Evolutionary conservation across 2,888 invertebrate genomes (phyloP).

Genomic region (Eugnorisma glareosa): DNA sequence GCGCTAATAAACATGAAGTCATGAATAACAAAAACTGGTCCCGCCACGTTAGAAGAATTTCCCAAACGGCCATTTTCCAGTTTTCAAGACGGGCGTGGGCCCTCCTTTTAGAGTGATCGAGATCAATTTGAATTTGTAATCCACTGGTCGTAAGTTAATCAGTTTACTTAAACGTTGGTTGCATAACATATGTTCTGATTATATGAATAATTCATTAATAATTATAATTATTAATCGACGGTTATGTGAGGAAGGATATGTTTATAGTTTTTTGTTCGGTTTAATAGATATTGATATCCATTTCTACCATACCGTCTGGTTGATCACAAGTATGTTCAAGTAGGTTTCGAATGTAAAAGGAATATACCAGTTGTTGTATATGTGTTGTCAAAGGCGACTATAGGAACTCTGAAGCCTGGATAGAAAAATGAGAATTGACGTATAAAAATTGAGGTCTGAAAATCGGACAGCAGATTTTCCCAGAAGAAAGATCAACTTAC

Average conservation of each 20-base stretch:
- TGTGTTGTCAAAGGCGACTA: not conserved
- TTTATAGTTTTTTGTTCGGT: constrained; percentile 12
- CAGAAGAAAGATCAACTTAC: not conserved
- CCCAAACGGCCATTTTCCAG: constrained; percentile 32
- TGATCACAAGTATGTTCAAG: not conserved
- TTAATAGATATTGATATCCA: not conserved
- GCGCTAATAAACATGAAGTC: constrained; percentile 21
- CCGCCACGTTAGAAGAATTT: constrained; percentile 30
- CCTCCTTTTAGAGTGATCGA: constrained; percentile 57
- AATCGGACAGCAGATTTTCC: not conserved
- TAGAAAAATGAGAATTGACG: no score
- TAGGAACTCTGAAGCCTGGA: not conserved
- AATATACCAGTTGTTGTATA: not conserved
- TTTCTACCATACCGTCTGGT: not conserved
- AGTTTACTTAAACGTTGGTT: constrained; percentile 42
- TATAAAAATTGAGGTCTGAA: not conserved
- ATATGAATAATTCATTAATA: constrained; percentile 20
- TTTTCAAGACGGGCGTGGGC: constrained; percentile 62
- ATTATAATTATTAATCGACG: constrained; percentile 17
- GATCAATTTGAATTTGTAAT: constrained; percentile 66
- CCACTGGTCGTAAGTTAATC: constrained; percentile 40
- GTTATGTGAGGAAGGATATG: constrained; percentile 18
- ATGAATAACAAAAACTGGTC: constrained; percentile 40
- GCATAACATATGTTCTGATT: constrained; percentile 45
- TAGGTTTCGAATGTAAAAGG: not conserved